Evolutionary conservation across 2,888 invertebrate genomes (phyloP), one percentile per base, ranked within the genome.

Genomic region (Trachelus iudaicus): DNA sequence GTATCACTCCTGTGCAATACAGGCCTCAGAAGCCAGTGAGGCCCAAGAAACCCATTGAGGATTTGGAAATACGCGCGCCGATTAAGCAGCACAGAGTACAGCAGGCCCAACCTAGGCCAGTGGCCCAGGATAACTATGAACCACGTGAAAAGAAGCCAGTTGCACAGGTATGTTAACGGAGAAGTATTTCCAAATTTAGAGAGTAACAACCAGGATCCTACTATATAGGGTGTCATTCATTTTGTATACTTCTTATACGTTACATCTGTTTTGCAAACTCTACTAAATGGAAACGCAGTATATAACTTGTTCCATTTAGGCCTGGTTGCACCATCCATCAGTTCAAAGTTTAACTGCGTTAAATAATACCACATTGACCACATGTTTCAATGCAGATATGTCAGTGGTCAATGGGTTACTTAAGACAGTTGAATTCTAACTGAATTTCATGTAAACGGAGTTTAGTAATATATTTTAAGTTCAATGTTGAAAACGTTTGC

Each of bases 81-180:
- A 71, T 71, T 71, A 71, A 71, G 71, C 71, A 71, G 34, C 34
- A 33, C 13, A n/a, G 71, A 34, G 15, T 34, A 23, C 81, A 80
- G 31, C 80, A 81, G 35, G 80, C 23, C 23, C 56, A 56, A 0
- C 71, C 71, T 15, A 71, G 71, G 31, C 71, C 71, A 71, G 15
- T 34, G 31, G 31, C 31, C 31, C 34, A 31, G 30, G 34, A 71
- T 71, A 71, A 31, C 34, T 30, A 71, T 4, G 79, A 76, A 34
- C 74, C 79, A n/a, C 91, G 93, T 73, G 93, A 93, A 76, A 95
- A 93, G 89, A 95, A 95, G 83, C 96, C 96, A 0, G 95, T 96
- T 0, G 95, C 95, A 34, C 96, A 96, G 88, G 89, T 89, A 77
- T 78, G 56, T 75, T 15, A 15, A 33, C 69, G 31, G 31, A 73